Percentiles rank a stretch among this genome's conserved stretches.
Conservation (phyloP, 2,797 vertebrate genomes). For the Sternarchorhynchus goeldii region DNA sequence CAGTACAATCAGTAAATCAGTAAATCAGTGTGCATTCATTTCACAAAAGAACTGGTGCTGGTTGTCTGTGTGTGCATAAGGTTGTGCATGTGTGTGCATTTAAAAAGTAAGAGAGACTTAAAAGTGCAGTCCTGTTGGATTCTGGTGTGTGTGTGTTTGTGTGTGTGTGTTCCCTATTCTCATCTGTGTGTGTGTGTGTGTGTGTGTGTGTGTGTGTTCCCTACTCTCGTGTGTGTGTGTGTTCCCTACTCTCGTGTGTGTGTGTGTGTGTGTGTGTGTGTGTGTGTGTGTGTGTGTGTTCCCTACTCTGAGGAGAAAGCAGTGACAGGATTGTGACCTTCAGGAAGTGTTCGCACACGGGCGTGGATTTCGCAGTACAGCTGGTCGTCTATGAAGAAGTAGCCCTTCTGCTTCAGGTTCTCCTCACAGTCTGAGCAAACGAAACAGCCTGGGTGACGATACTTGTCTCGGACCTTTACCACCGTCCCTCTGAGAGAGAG, state of each 20-base stretch:
- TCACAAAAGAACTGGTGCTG: neutral
- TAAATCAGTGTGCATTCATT: neutral
- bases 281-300: neutral
- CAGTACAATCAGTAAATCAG: slow-evolving; percentile 7
- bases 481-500: slow-evolving; percentile 78
- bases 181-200: neutral
- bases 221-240: neutral
- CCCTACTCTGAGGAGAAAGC: slow-evolving; percentile 82
- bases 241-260: slow-evolving; percentile 66
- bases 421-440: slow-evolving; percentile 92
- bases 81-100: slow-evolving; percentile 4
- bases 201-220: neutral
- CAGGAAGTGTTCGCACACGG: slow-evolving; percentile 85
- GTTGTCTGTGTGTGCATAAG: slow-evolving; percentile 4
- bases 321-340: slow-evolving; percentile 88
- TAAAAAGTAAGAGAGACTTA: neutral
- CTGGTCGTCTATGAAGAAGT: slow-evolving; percentile 94
- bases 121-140: no score
- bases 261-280: no score
- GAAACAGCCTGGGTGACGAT: slow-evolving; percentile 92
- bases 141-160: neutral
- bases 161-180: slow-evolving; percentile 66
- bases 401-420: slow-evolving; percentile 96
- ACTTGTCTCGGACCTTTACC: slow-evolving; percentile 94
- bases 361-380: slow-evolving; percentile 94